phyloP scores from a whole-genome alignment of 1,140 invertebrate genomes.

The Brachionus sp. region DNA sequence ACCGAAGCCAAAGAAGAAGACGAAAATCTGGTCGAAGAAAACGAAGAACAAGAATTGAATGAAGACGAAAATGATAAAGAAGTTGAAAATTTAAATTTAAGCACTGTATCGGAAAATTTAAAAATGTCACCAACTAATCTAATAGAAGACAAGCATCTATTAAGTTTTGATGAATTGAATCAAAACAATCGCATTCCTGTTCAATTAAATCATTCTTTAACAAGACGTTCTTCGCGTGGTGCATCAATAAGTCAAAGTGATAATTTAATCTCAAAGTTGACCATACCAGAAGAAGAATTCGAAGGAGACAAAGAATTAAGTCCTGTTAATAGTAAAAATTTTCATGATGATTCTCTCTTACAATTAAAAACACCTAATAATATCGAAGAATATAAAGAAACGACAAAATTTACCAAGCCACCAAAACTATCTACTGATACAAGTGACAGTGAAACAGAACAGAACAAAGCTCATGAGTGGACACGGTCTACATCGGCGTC shows the following conservation, averaged over 20 bases:
- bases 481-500: not conserved
- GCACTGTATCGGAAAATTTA: not conserved
- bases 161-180: not conserved
- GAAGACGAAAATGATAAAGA: not conserved
- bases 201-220: not conserved
- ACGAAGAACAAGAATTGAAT: not conserved
- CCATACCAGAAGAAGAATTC: not conserved
- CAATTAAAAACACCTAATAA: not conserved
- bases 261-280: slow-evolving; percentile 4
- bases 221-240: not conserved
- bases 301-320: not conserved
- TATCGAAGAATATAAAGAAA: not conserved
- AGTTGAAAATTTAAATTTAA: not conserved
- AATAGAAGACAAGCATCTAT: not conserved
- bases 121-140: not conserved
- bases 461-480: not conserved
- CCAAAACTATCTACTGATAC: not conserved
- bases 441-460: slow-evolving; percentile 8
- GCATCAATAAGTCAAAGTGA: not conserved
- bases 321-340: not conserved
- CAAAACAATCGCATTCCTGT: not conserved
- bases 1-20: slow-evolving; percentile 24
- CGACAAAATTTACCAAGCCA: not conserved
- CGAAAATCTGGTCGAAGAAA: not conserved
- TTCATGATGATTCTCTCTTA: not conserved